Evolutionary conservation across 2,113 vertebrate species (phyloP), one percentile per base, ranked within the genome.

Genomic region (Coryphaenoides rupestris): DNA sequence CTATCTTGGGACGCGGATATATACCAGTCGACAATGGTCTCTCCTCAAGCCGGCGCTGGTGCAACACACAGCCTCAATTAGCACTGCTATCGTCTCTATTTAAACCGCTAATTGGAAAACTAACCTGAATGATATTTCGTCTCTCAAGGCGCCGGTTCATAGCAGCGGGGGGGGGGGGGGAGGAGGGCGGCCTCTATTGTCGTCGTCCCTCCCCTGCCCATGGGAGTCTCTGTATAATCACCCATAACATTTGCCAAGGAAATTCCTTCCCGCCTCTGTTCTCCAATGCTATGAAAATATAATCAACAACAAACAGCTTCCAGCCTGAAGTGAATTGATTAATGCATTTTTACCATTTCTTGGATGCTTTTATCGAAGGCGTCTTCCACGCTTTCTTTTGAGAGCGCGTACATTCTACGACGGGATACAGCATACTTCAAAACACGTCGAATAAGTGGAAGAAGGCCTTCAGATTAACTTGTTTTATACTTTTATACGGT

Each of bases 101-200:
- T 40, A 71, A 89, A 73, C 79, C 87, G 77, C 69, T 89, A 91
- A 90, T 62, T 91, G 78, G 90, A 89, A 76, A 69, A 63, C 23
- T 15, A 74, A 91, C 28, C 28, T 33, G 28, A 94, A 92, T 91
- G 81, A 75, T 87, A 77, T 76, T 22, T 77, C n/a, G 58, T 88
- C 75, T 91, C 77, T 91, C 77, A 66, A 58, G 79, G 74, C 28
- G 28, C 28, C 10, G 28, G 28, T 33, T 9, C 28, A 33, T 80
- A 79, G 21, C 54, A 83, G 15, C 21, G 3, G 23, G 54, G 56
- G 60, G 75, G 70, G n/a, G n/a, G n/a, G n/a, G n/a, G n/a, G n/a
- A n/a, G n/a, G n/a, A n/a, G n/a, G n/a, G n/a, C n/a, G n/a, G n/a
- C n/a, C 63, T 88, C 76, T 84, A 89, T 87, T 9, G 1, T 84